Conservation (phyloP, 2,797 vertebrate genomes). For the Allobates femoralis region DNA sequence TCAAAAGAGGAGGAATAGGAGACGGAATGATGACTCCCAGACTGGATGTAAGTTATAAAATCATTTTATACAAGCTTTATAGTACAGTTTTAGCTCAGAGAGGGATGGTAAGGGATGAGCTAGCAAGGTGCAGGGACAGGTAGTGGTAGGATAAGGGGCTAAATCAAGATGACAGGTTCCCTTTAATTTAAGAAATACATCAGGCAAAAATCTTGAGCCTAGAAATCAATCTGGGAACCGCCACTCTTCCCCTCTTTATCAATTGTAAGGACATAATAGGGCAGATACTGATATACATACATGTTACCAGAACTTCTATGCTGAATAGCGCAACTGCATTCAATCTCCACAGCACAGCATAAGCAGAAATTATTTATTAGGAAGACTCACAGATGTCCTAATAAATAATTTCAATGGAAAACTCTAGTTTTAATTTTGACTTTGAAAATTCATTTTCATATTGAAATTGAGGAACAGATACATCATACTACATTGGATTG, state of each 20-base stretch:
- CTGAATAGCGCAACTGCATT: background rate
- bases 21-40: too few species aligned
- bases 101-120: too few species aligned
- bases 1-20: too few species aligned
- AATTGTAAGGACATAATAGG: too few species aligned
- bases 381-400: background rate
- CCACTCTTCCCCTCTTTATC: too few species aligned
- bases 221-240: background rate
- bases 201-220: background rate
- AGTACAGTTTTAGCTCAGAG: too few species aligned
- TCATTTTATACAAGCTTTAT: too few species aligned
- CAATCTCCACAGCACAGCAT: background rate
- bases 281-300: background rate
- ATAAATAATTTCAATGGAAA: background rate
- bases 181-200: too few species aligned
- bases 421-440: background rate
- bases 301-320: background rate
- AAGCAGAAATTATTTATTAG: background rate
- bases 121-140: too few species aligned
- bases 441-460: background rate
- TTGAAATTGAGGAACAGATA: background rate
- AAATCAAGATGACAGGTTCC: too few species aligned
- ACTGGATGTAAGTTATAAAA: too few species aligned
- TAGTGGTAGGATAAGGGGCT: too few species aligned
- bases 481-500: background rate